Percentiles rank a stretch among this genome's conserved stretches.
These are phyloP conservation scores for Varanus komodoensis DNA, from an alignment of 2,113 vertebrate genomes.

Conservation along the genomic window DNA sequence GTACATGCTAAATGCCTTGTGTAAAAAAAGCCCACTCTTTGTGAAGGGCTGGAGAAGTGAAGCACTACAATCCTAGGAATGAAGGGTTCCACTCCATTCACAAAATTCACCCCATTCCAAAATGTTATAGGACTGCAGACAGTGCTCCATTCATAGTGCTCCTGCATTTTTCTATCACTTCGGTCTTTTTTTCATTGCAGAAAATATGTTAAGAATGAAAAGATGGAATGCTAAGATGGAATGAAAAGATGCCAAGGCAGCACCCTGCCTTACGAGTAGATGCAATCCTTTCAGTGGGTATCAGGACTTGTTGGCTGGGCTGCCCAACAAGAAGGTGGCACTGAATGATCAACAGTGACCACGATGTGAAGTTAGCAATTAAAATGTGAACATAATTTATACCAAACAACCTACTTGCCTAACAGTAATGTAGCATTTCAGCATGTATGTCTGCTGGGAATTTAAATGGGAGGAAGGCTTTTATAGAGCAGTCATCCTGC, in stretches of 20 bases:
- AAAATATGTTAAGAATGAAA: too few relatives aligned
- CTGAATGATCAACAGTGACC: not conserved
- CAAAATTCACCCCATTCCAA: too few relatives aligned
- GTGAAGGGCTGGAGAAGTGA: slow-evolving; percentile 14
- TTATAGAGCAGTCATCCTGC: too few relatives aligned
- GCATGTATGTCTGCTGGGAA: not conserved
- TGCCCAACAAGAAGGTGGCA: not conserved
- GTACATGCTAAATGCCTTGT: too few relatives aligned
- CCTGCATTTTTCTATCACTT: too few relatives aligned
- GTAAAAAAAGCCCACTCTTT: too few relatives aligned
- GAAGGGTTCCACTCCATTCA: too few relatives aligned
- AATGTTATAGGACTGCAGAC: too few relatives aligned
- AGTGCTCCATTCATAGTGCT: too few relatives aligned
- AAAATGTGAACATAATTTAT: not conserved
- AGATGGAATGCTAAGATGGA: too few relatives aligned
- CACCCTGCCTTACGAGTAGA: slow-evolving; percentile 17
- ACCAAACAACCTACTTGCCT: not conserved
- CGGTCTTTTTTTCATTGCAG: too few relatives aligned
- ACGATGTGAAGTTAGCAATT: not conserved
- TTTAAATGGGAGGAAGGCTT: not conserved
- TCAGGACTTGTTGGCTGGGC: not conserved
- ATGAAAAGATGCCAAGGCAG: too few relatives aligned
- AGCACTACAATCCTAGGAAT: not conserved
- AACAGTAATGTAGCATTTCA: not conserved
- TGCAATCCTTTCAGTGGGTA: slow-evolving; percentile 42